These are phyloP conservation scores for Phalera bucephala DNA, from an alignment of 2,888 invertebrate genomes.

Conservation along the genomic window DNA sequence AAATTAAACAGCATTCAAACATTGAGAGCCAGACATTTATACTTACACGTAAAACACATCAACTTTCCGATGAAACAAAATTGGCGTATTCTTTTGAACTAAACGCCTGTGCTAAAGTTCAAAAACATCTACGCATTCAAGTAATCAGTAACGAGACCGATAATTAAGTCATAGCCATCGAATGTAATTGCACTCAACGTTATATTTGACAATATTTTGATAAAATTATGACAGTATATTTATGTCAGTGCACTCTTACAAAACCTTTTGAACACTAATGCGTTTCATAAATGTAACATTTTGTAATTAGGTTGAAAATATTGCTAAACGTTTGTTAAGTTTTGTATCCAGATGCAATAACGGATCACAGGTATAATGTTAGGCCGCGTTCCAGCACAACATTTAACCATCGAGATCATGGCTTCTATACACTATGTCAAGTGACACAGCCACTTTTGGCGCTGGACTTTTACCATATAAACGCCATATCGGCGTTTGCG, in stretches of 20 bases:
- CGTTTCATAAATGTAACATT: too few relatives aligned
- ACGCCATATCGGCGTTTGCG: too few relatives aligned
- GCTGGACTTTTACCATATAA: slow-evolving; percentile 5
- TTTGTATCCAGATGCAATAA: slow-evolving; percentile 25
- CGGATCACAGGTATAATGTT: slow-evolving; percentile 37
- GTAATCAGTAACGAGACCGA: not conserved
- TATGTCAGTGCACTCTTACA: too few relatives aligned
- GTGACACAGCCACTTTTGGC: too few relatives aligned
- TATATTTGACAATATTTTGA: too few relatives aligned
- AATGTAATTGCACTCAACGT: too few relatives aligned
- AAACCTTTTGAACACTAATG: too few relatives aligned
- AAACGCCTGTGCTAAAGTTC: slow-evolving; percentile 19
- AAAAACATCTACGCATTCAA: slow-evolving; percentile 27
- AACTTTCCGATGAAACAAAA: slow-evolving; percentile 26
- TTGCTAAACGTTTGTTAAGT: slow-evolving; percentile 18
- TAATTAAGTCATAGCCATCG: slow-evolving; percentile 2
- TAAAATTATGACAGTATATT: too few relatives aligned
- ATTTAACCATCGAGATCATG: too few relatives aligned
- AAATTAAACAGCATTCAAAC: slow-evolving; percentile 33
- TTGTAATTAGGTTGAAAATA: slow-evolving; percentile 20
- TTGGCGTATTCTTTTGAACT: slow-evolving; percentile 20
- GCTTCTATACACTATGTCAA: too few relatives aligned
- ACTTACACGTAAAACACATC: slow-evolving; percentile 41
- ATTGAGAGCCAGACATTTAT: slow-evolving; percentile 59
- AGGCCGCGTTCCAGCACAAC: slow-evolving; percentile 22